A percentile compares a stretch with the other conserved stretches of the same genome.
phyloP scores from a whole-genome alignment of 2,797 vertebrate genomes.

The Myoxocephalus aenaeus region DNA sequence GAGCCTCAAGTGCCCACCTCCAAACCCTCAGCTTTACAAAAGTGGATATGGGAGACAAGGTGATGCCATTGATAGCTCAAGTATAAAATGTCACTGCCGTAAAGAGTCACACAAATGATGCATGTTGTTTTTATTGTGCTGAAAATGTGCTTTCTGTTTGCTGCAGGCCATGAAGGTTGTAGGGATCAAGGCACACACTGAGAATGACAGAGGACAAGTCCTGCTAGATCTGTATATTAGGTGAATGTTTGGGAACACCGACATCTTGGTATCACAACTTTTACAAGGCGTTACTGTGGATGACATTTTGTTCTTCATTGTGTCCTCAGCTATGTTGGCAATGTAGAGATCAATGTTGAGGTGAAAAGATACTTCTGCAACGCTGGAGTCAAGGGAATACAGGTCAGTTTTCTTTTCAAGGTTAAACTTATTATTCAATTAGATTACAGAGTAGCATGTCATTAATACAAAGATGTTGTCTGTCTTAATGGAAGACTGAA shows the following conservation, averaged over 20 bases:
- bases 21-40: slow-evolving; percentile 93
- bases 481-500: neutral
- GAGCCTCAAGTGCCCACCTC: slow-evolving; percentile 89
- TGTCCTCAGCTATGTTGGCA: slow-evolving; percentile 89
- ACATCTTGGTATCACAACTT: neutral
- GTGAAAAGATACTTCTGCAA: slow-evolving; percentile 97
- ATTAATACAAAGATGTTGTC: neutral
- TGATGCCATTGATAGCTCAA: slow-evolving; percentile 55
- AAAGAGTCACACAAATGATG: slow-evolving; percentile 8
- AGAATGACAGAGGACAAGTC: slow-evolving; percentile 91
- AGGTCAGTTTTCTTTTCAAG: slow-evolving; percentile 80
- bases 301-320: slow-evolving; percentile 17
- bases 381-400: slow-evolving; percentile 94
- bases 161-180: slow-evolving; percentile 91
- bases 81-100: neutral
- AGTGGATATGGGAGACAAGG: slow-evolving; percentile 94
- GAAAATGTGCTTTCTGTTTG: slow-evolving; percentile 25
- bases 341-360: slow-evolving; percentile 93
- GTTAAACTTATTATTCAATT: neutral
- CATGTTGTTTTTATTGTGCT: neutral
- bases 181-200: slow-evolving; percentile 92
- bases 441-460: neutral
- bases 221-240: slow-evolving; percentile 93
- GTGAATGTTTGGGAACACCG: slow-evolving; percentile 68
- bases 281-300: too few relatives aligned